A percentile compares a stretch with the other conserved stretches of the same genome.
These are phyloP conservation scores for Tineola bisselliella DNA, from an alignment of 2,888 invertebrate genomes.

Conservation along the genomic window DNA sequence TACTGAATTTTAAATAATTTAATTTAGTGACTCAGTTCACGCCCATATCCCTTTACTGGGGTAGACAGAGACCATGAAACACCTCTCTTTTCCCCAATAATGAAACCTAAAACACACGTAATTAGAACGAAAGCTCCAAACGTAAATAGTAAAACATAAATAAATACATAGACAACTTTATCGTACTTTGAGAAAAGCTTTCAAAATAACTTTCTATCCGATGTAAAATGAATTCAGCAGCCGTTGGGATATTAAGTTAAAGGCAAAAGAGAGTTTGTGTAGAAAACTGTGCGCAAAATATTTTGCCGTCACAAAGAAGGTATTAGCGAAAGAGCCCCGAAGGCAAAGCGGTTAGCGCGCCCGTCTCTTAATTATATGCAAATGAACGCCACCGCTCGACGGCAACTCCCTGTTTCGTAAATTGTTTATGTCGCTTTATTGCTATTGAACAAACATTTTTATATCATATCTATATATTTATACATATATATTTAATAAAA, in stretches of 20 bases:
- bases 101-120: neutral
- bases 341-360: constrained; percentile 17
- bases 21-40: too few relatives aligned
- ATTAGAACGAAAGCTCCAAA: neutral
- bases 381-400: constrained; percentile 29
- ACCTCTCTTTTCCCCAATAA: too few relatives aligned
- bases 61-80: too few relatives aligned
- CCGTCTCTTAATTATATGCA: constrained; percentile 41
- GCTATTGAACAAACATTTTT: neutral
- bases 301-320: constrained; percentile 62
- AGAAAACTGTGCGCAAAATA: constrained; percentile 65
- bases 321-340: constrained; percentile 31
- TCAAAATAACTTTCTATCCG: constrained; percentile 24
- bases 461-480: neutral
- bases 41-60: too few relatives aligned
- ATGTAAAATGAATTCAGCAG: constrained; percentile 23
- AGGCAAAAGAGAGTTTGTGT: constrained; percentile 45
- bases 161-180: neutral
- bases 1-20: too few relatives aligned
- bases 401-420: constrained; percentile 27
- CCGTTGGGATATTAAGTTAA: constrained; percentile 50
- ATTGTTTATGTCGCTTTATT: constrained; percentile 48
- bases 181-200: constrained; percentile 5
- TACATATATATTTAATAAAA: too few relatives aligned
- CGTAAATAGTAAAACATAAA: neutral